These are phyloP conservation scores for Myotis yumanensis DNA, from an alignment of 2,113 vertebrate genomes.

Conservation along the genomic window DNA sequence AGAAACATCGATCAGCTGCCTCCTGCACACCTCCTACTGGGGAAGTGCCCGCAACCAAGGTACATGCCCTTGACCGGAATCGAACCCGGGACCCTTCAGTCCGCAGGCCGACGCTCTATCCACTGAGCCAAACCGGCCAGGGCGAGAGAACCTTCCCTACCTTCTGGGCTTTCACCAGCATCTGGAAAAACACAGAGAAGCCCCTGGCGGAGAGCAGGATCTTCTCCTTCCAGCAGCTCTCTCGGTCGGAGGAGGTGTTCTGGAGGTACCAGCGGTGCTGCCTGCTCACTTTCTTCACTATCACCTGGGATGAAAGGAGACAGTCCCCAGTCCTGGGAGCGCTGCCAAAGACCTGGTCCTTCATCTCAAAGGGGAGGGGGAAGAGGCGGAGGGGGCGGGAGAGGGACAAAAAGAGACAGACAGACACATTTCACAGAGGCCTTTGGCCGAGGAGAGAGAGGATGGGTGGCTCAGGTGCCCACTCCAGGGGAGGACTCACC, in stretches of 20 bases:
- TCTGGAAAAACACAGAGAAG: slow-evolving; percentile 84
- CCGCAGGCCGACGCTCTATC: too few species aligned
- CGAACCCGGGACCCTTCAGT: too few species aligned
- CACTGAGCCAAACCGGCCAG: too few species aligned
- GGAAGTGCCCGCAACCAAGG: too few species aligned
- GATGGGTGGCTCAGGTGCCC: accelerated
- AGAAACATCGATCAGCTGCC: too few species aligned
- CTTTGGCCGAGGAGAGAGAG: accelerated
- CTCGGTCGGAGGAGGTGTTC: slow-evolving; percentile 70
- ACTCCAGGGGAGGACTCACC: slow-evolving; percentile 68
- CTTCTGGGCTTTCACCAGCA: slow-evolving; percentile 83
- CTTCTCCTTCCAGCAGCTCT: slow-evolving; percentile 73
- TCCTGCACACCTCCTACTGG: too few species aligned
- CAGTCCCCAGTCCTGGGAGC: accelerated
- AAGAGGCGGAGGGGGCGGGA: too few species aligned
- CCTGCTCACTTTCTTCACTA: slow-evolving; percentile 83
- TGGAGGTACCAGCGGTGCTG: slow-evolving; percentile 77
- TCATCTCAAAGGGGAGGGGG: not conserved
- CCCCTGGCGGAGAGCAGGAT: slow-evolving; percentile 81
- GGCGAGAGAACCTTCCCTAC: slow-evolving; percentile 57
- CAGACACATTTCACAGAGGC: not conserved
- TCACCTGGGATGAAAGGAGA: slow-evolving; percentile 66
- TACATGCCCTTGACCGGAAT: too few species aligned
- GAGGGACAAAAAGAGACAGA: accelerated
- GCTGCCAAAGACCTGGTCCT: not conserved